Conservation (phyloP, 2,888 invertebrate species). For the Spodoptera exigua region DNA sequence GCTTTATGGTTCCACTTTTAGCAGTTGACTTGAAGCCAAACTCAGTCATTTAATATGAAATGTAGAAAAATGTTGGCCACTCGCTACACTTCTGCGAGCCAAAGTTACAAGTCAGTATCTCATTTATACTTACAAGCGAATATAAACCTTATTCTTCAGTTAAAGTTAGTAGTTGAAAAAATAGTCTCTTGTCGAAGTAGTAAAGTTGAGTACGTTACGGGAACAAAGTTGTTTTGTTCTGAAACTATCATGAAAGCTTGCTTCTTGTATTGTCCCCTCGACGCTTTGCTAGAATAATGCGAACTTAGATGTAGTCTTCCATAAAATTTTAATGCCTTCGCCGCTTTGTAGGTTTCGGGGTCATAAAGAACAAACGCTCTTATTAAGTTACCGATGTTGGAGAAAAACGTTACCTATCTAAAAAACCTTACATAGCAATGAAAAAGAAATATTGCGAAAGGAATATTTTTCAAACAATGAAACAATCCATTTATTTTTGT, state of each 20-base stretch:
- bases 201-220: background rate
- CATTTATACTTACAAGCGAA: constrained; percentile 18
- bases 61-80: constrained; percentile 33
- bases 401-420: too few species aligned
- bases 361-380: too few species aligned
- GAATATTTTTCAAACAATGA: too few species aligned
- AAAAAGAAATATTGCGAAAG: too few species aligned
- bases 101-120: constrained; percentile 19
- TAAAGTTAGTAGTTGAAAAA: background rate
- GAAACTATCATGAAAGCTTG: constrained; percentile 10
- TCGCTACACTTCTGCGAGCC: constrained; percentile 25
- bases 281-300: background rate
- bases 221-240: background rate
- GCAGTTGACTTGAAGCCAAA: constrained; percentile 20
- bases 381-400: too few species aligned
- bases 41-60: constrained; percentile 11
- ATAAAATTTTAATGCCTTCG: too few species aligned
- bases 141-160: constrained; percentile 7
- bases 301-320: too few species aligned
- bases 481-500: too few species aligned
- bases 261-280: constrained; percentile 10
- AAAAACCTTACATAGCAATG: too few species aligned
- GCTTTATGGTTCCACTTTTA: constrained; percentile 13
- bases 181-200: background rate
- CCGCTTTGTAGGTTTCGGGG: too few species aligned